A percentile compares a stretch with the other conserved stretches of the same genome.
phyloP scores from a whole-genome alignment of 2,797 vertebrate genomes.

The Sitta carolinensis region DNA sequence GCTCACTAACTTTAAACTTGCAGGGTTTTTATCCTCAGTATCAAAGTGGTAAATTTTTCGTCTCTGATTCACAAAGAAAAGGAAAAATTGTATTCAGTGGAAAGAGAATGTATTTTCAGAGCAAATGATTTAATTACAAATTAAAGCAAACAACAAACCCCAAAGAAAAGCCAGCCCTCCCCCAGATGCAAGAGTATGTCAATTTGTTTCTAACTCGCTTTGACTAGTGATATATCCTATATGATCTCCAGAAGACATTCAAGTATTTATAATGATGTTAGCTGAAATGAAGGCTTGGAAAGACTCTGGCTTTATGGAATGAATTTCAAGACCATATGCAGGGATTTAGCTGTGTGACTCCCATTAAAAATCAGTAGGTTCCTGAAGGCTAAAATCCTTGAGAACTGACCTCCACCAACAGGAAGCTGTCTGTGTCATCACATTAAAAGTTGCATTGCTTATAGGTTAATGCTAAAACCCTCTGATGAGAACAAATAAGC shows the following conservation, averaged over 20 bases:
- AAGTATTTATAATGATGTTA: conserved; percentile 54
- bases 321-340: background rate
- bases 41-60: background rate
- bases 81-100: background rate
- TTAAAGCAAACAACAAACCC: conserved; percentile 18
- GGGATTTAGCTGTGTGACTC: background rate
- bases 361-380: conserved; percentile 16
- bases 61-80: background rate
- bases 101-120: background rate
- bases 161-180: conserved; percentile 1
- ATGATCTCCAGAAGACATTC: conserved; percentile 61
- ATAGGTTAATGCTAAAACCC: background rate
- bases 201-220: conserved; percentile 44
- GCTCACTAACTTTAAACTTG: background rate
- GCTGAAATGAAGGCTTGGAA: conserved; percentile 28
- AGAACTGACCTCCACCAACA: conserved; percentile 25
- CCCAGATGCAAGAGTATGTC: conserved; percentile 20
- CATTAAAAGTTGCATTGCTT: background rate
- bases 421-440: background rate
- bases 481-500: background rate
- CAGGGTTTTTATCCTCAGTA: background rate
- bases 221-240: conserved; percentile 44
- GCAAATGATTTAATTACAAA: conserved; percentile 32
- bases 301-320: conserved; percentile 26
- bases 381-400: conserved; percentile 17